Evolutionary conservation across 2,113 vertebrate species (phyloP).

Genomic region (Pseudois nayaur): DNA sequence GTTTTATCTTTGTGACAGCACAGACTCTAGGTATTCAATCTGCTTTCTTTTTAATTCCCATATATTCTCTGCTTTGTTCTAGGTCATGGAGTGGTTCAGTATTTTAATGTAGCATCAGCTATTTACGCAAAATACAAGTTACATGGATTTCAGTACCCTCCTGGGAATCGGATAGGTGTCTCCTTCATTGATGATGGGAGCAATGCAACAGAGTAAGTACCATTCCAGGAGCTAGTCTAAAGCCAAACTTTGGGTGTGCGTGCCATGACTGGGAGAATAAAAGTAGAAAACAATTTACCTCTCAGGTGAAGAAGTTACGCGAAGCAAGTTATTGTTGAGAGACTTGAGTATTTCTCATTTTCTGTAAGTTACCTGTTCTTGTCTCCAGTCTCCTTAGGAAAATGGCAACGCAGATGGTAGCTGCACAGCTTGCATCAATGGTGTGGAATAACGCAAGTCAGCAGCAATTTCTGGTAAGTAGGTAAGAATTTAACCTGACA

Average conservation of each 20-base stretch:
- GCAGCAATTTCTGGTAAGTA: conserved; percentile 87
- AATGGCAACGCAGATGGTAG: conserved; percentile 96
- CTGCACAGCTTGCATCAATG: conserved; percentile 91
- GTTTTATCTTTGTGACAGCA: not conserved
- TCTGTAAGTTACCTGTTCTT: conserved; percentile 26
- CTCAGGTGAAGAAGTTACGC: not conserved
- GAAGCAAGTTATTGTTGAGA: not conserved
- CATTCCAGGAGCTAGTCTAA: not conserved
- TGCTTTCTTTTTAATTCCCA: not conserved
- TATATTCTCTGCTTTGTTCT: conserved; percentile 49
- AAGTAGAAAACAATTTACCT: not conserved
- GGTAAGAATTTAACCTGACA: not conserved
- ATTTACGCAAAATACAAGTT: conserved; percentile 96
- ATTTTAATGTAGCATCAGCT: conserved; percentile 93
- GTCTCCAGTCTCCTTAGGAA: conserved; percentile 88
- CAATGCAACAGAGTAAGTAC: conserved; percentile 89
- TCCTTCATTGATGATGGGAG: conserved; percentile 91
- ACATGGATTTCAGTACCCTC: conserved; percentile 96
- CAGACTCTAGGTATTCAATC: not conserved
- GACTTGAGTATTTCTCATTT: conserved; percentile 9
- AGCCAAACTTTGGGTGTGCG: not conserved
- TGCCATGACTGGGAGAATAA: not conserved
- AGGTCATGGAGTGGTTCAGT: conserved; percentile 94
- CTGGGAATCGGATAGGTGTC: conserved; percentile 91
- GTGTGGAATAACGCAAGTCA: conserved; percentile 85